These are phyloP conservation scores for Samia ricini DNA, from an alignment of 1,140 invertebrate genomes.

Conservation along the genomic window DNA sequence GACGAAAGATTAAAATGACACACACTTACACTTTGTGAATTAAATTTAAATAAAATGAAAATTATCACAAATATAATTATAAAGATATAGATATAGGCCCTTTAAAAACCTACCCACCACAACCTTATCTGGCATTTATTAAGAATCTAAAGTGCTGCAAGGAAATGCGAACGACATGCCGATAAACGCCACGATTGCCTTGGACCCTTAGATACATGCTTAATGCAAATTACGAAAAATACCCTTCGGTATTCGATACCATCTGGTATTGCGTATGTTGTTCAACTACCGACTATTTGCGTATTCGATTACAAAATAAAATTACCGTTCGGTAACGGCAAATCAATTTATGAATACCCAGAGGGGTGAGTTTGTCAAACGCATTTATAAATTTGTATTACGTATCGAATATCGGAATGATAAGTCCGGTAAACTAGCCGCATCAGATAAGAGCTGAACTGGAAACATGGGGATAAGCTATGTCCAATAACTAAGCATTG, in stretches of 20 bases:
- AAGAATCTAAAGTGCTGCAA: neutral
- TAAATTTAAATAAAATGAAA: no score
- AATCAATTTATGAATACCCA: neutral
- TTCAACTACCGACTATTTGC: neutral
- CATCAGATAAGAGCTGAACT: conserved; percentile 33
- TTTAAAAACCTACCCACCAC: no score
- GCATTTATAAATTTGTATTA: conserved; percentile 17
- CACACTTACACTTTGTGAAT: neutral
- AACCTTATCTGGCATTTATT: no score
- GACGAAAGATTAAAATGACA: neutral
- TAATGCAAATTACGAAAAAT: conserved; percentile 9
- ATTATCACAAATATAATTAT: no score
- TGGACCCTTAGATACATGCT: neutral
- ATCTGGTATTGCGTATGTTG: no score
- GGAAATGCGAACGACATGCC: conserved; percentile 1
- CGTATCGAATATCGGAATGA: conserved; percentile 37
- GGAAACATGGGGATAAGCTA: conserved; percentile 22
- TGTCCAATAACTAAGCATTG: no score
- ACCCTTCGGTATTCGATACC: conserved; percentile 3
- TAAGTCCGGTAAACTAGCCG: conserved; percentile 26
- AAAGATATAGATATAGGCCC: no score
- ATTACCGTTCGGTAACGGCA: neutral
- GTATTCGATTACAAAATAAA: conserved; percentile 2
- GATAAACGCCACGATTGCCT: neutral
- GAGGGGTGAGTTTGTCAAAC: neutral